phyloP scores from a whole-genome alignment of 2,888 invertebrate species.

The Dolichomitus sp. region DNA sequence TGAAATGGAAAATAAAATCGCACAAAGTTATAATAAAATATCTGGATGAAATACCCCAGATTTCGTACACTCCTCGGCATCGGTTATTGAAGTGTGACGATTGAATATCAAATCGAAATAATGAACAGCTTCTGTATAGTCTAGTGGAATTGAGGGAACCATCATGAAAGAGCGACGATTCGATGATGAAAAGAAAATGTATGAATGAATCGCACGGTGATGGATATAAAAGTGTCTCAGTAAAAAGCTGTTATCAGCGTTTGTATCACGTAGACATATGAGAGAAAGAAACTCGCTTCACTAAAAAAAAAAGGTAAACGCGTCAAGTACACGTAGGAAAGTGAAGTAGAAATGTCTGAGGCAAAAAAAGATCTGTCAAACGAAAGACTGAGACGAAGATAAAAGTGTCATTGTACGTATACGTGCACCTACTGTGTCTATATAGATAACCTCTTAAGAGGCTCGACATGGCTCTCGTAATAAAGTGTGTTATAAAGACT shows the following conservation, averaged over 20 bases:
- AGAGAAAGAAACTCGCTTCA: not conserved
- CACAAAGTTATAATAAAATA: not conserved
- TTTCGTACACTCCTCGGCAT: not conserved
- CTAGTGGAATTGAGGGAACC: not conserved
- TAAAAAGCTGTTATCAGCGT: not conserved
- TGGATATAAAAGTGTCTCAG: not conserved
- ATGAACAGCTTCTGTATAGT: not conserved
- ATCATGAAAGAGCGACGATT: not conserved
- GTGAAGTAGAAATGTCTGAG: conserved; percentile 38
- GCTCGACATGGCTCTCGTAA: conserved; percentile 37
- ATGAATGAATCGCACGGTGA: not conserved
- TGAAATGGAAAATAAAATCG: not conserved
- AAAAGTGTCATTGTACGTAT: conserved; percentile 32
- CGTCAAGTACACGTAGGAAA: conserved; percentile 16
- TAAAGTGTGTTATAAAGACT: conserved; percentile 45
- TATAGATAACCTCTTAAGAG: conserved; percentile 9
- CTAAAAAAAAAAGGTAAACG: conserved; percentile 11
- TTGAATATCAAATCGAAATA: conserved; percentile 1
- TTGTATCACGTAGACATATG: not conserved
- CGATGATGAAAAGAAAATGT: not conserved
- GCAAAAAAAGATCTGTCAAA: conserved; percentile 32
- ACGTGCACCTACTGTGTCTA: conserved; percentile 2
- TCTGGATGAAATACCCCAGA: not conserved
- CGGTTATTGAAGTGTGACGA: not conserved
- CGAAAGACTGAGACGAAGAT: conserved; percentile 16